Evolutionary conservation across 2,888 invertebrate genomes (phyloP).

Genomic region (Phengaris arion): DNA sequence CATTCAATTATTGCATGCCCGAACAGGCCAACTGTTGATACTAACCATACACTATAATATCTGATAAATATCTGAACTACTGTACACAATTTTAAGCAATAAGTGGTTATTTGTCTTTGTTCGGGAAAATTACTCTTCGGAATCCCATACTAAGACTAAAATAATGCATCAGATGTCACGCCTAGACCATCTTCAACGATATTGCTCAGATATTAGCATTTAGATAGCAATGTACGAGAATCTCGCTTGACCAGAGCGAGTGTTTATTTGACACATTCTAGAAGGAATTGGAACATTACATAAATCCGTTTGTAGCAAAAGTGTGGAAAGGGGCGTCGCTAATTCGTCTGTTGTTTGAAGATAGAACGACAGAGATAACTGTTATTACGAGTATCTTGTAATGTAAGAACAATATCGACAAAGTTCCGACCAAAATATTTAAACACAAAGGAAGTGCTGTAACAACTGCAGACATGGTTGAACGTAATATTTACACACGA

Average conservation of each 20-base stretch:
- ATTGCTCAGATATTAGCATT: conserved; percentile 10
- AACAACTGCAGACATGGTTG: no score
- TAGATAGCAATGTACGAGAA: conserved; percentile 13
- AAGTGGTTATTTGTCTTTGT: not conserved
- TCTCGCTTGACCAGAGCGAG: conserved; percentile 5
- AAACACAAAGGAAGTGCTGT: no score
- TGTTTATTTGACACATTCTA: conserved; percentile 6
- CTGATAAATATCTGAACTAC: no score
- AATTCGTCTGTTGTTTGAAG: not conserved
- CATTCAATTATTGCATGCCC: no score
- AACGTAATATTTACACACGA: no score
- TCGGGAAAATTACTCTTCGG: not conserved
- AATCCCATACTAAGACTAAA: not conserved
- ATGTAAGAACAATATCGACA: no score
- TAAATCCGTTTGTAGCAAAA: conserved; percentile 2
- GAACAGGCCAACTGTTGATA: no score
- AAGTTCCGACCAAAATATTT: no score
- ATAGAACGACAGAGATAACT: not conserved
- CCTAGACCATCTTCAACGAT: not conserved
- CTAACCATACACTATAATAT: no score
- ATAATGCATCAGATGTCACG: not conserved
- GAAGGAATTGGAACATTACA: conserved; percentile 6
- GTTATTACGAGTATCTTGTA: no score
- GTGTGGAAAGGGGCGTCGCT: not conserved
- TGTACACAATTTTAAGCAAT: no score